Evolutionary conservation across 2,113 vertebrate species (phyloP).

Genomic region (Willisornis vidua): DNA sequence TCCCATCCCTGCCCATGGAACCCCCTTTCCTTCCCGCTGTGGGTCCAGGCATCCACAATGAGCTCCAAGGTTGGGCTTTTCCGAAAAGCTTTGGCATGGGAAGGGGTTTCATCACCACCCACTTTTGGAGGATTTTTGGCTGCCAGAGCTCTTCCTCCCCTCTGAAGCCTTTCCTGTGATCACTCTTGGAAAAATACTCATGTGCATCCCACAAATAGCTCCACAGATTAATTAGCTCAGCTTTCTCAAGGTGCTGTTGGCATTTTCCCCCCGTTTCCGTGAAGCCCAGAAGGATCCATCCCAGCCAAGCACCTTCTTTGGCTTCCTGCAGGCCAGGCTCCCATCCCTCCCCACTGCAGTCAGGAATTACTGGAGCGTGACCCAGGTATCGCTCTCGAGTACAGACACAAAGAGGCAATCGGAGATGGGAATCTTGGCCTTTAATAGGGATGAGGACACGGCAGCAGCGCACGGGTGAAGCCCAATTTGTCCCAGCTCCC

Average conservation of each 20-base stretch:
- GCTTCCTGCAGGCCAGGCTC: not conserved
- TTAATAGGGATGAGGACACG: not conserved
- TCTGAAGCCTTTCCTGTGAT: not conserved
- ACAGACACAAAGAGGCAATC: conserved; percentile 43
- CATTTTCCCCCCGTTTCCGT: fast-evolving
- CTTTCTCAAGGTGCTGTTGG: not conserved
- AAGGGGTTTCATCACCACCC: not conserved
- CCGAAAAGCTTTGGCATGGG: not conserved
- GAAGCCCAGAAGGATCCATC: not conserved
- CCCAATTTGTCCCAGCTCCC: not conserved
- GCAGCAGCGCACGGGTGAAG: not conserved
- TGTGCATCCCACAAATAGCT: fast-evolving
- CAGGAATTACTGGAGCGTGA: conserved; percentile 6
- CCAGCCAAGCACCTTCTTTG: not conserved
- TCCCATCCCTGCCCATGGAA: not conserved
- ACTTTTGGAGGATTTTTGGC: not conserved
- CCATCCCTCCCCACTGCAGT: not conserved
- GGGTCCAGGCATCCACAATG: not conserved
- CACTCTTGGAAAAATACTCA: fast-evolving
- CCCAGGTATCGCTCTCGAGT: not conserved
- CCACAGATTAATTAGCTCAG: not conserved
- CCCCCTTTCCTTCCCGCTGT: fast-evolving
- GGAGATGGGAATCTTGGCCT: conserved; percentile 42
- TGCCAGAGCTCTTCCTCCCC: fast-evolving
- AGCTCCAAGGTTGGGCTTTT: not conserved